Evolutionary conservation across 2,797 vertebrate genomes (phyloP).

Genomic region (Sebastes aleutianus): DNA sequence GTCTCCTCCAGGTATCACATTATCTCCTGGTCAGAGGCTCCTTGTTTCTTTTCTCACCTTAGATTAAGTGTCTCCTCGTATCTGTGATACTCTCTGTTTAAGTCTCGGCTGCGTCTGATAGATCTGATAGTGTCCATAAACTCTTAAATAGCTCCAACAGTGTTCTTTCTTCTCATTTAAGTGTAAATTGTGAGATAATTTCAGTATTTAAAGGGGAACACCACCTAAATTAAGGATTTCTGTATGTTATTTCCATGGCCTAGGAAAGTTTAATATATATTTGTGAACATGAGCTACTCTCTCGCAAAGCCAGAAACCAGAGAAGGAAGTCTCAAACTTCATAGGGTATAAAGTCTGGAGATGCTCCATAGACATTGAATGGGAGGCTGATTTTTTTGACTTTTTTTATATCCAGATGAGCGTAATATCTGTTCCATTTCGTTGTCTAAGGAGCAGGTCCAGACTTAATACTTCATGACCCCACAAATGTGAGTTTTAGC

Average conservation of each 20-base stretch:
- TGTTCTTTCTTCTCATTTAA: not conserved
- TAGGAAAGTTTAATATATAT: too few species aligned
- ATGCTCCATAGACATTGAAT: not conserved
- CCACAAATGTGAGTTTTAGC: not conserved
- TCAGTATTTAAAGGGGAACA: not conserved
- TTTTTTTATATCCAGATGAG: rapidly evolving
- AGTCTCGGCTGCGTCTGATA: not conserved
- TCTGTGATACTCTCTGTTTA: slow-evolving; percentile 1
- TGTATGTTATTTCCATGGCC: rapidly evolving
- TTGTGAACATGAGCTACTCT: too few species aligned
- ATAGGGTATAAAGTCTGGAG: not conserved
- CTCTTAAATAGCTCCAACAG: not conserved
- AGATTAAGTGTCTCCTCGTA: slow-evolving; percentile 40
- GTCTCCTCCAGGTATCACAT: slow-evolving; percentile 56
- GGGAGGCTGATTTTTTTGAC: not conserved
- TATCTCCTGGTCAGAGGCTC: slow-evolving; percentile 37
- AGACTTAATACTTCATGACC: not conserved
- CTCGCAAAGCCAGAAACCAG: too few species aligned
- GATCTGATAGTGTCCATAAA: not conserved
- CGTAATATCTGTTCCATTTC: not conserved
- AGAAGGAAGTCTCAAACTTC: too few species aligned
- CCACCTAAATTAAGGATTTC: rapidly evolving
- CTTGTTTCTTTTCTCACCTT: slow-evolving; percentile 17
- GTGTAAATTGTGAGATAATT: not conserved
- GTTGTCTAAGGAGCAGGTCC: not conserved